phyloP scores from a whole-genome alignment of 2,797 vertebrate genomes.

The Tragopan temminckii region DNA sequence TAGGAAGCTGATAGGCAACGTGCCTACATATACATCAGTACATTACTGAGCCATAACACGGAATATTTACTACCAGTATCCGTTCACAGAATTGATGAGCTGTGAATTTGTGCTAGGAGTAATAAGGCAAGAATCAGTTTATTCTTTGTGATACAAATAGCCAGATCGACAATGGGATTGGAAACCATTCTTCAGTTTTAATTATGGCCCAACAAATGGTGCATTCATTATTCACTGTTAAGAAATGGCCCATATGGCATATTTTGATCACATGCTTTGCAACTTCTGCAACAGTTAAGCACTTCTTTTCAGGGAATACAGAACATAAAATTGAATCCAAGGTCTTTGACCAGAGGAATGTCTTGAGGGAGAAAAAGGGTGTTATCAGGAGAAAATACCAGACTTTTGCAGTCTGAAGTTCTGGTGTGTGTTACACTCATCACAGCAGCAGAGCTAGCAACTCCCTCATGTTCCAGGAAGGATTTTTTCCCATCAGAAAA shows the following conservation, averaged over 20 bases:
- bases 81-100: neutral
- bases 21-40: neutral
- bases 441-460: neutral
- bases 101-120: neutral
- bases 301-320: neutral
- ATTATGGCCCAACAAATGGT: constrained; percentile 18
- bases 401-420: neutral
- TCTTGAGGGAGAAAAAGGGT: neutral
- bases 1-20: neutral
- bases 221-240: constrained; percentile 41
- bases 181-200: neutral
- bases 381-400: neutral
- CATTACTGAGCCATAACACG: neutral
- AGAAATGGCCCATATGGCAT: constrained; percentile 55
- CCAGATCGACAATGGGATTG: neutral
- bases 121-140: neutral
- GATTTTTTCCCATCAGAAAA: neutral
- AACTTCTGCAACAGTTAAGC: constrained; percentile 1
- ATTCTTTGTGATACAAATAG: neutral
- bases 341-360: neutral
- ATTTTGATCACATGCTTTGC: constrained; percentile 9
- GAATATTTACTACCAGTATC: constrained; percentile 12
- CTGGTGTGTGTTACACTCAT: neutral
- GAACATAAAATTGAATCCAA: neutral
- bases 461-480: neutral